These are phyloP conservation scores for Nothoprocta perdicaria DNA, from an alignment of 2,113 vertebrate species.

Conservation along the genomic window DNA sequence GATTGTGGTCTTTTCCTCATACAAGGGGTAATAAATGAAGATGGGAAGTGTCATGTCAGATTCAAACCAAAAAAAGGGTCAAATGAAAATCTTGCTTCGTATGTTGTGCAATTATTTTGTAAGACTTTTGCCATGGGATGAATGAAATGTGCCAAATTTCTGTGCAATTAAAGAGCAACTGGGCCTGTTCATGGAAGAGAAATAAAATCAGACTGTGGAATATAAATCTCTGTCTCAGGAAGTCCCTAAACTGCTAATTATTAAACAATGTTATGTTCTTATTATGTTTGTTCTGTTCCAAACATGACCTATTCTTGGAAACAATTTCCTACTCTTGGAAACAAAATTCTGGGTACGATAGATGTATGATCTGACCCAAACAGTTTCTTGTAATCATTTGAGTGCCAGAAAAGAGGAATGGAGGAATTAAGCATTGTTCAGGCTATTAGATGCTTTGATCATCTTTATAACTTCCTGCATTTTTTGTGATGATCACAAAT, in stretches of 20 bases:
- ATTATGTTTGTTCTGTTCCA: background rate
- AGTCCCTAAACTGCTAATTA: background rate
- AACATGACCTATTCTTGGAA: background rate
- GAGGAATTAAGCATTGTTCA: background rate
- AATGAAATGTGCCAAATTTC: background rate
- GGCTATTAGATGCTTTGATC: background rate
- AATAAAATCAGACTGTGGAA: background rate
- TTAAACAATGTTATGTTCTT: background rate
- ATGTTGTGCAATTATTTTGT: background rate
- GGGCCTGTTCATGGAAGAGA: background rate
- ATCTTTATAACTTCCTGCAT: background rate
- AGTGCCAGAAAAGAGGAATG: background rate
- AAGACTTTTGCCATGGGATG: background rate
- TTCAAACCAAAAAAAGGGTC: background rate
- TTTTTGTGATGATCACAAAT: background rate
- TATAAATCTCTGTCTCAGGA: background rate
- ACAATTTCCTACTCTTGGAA: background rate
- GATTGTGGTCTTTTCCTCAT: background rate
- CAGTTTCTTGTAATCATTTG: rapidly evolving
- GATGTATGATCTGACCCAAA: background rate
- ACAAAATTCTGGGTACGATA: background rate
- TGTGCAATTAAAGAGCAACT: background rate
- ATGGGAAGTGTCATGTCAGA: background rate
- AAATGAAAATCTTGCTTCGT: background rate
- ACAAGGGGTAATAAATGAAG: too few relatives aligned